Conservation (phyloP, 1,140 invertebrate species). For the Hetaerina americana region DNA sequence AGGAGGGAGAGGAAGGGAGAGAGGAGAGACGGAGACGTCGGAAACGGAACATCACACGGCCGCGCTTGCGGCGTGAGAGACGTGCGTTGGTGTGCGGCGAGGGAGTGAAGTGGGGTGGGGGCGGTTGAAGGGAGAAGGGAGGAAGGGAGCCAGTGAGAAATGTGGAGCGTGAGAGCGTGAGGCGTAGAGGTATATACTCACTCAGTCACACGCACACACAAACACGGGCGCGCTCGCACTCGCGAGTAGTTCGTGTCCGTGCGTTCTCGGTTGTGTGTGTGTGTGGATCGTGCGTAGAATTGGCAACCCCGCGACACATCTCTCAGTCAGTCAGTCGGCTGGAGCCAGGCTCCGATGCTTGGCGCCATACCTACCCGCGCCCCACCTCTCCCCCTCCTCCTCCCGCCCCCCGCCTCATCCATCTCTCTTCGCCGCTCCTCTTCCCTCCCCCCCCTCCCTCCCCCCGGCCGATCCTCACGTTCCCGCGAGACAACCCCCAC, state of each 20-base stretch:
- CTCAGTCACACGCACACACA: too few relatives aligned
- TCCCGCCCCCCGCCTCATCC: constrained; percentile 1
- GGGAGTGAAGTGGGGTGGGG: not conserved
- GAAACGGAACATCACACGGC: too few relatives aligned
- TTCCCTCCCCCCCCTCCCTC: constrained; percentile 3
- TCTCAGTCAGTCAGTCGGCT: constrained; percentile 21
- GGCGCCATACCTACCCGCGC: constrained; percentile 26
- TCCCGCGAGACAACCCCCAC: not conserved
- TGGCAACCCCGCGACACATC: constrained; percentile 20
- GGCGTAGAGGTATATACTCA: too few relatives aligned
- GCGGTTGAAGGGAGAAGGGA: not conserved
- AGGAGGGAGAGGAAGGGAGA: too few relatives aligned
- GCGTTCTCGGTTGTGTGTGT: too few relatives aligned
- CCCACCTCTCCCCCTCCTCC: constrained; percentile 21
- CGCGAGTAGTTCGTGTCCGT: too few relatives aligned
- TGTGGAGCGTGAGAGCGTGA: not conserved
- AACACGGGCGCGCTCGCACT: too few relatives aligned
- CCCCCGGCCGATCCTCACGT: constrained; percentile 7
- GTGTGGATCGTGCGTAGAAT: constrained; percentile 23
- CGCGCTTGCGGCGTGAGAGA: not conserved
- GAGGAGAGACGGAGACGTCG: too few relatives aligned
- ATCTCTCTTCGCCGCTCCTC: not conserved
- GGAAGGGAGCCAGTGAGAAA: not conserved
- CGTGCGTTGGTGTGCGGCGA: not conserved
- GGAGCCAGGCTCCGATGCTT: constrained; percentile 25